Base-by-base conservation (phyloP, 2,113 vertebrate species). In the Archilochus colubris region DNA sequence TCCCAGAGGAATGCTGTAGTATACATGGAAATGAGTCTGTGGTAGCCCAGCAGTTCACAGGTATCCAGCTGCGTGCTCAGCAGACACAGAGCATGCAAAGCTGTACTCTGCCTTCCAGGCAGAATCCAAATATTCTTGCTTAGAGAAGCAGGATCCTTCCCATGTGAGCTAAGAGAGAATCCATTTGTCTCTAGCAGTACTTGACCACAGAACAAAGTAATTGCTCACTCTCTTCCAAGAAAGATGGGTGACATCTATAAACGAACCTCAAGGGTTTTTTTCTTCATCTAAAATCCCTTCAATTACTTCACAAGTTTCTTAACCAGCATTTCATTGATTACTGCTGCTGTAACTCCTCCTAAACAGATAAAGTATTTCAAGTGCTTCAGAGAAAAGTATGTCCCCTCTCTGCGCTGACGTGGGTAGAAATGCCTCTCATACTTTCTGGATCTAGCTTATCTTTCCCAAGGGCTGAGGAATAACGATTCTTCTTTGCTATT, bases 381-480 rank as follows among this genome's bases (percentile, higher is more conserved):
- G 43, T 12, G n/a, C 82, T 91, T 82, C 51, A 67, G 84, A 95
- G 82, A 74, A 88, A 79, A 73, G 8, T 59, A 88, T 36, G 48
- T 77, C 48, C 72, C 18, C 31, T 82, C 46, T 91, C 53, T 80
- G 72, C 57, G 55, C 38, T 95, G 85, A 80, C 3, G 28, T 53
- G 78, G 33, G 25, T 30, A 94, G 70, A 94, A 95, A 95, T 91
- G 64, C 79, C 40, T 94, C 72, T 95, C 75, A 51, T 86, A 59
- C 62, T 86, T 95, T 88, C 73, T 93, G 87, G 83, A 94, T 69
- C 67, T 70, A 74, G 59, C 78, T 91, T 91, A 82, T 91, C 87
- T 89, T 91, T 80, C 78, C 75, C 70, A 94, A 82, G 84, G 51
- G 78, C 63, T 25, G 3, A 82, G 51, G 67, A 55, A 83, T 8